Percentiles rank a stretch among this genome's conserved stretches.
phyloP scores from a whole-genome alignment of 2,113 vertebrate genomes.

The Benitochromis conjunctus region DNA sequence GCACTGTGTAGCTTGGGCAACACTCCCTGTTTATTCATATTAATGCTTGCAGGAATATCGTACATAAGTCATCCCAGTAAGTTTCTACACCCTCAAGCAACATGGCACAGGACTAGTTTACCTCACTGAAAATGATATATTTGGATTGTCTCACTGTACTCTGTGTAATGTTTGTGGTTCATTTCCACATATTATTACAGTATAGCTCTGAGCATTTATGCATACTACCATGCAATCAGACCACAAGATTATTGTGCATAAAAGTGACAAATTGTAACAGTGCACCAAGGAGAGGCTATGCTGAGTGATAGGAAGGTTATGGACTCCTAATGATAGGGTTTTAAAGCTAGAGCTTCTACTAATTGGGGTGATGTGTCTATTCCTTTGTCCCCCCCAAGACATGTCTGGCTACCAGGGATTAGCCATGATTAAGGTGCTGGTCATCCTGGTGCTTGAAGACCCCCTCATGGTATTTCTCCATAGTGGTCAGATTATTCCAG shows the following conservation, averaged over 20 bases:
- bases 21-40: conserved; percentile 7
- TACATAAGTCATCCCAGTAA: conserved; percentile 45
- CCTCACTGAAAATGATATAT: neutral
- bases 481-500: conserved; percentile 45
- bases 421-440: conserved; percentile 62
- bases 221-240: neutral
- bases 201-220: neutral
- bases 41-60: conserved; percentile 20
- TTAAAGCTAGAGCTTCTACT: conserved; percentile 55
- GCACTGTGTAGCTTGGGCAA: neutral
- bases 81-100: conserved; percentile 6
- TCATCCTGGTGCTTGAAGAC: conserved; percentile 40
- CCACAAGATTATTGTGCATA: neutral
- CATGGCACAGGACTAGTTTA: conserved; percentile 22
- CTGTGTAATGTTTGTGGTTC: neutral
- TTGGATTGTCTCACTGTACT: neutral
- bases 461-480: conserved; percentile 46
- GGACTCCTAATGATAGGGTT: conserved; percentile 59
- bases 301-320: conserved; percentile 62
- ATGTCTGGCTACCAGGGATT: conserved; percentile 57
- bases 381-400: conserved; percentile 56
- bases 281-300: neutral
- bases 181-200: neutral
- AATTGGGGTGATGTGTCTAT: conserved; percentile 68
- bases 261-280: conserved; percentile 20